phyloP scores from a whole-genome alignment of 2,113 vertebrate species.

The Rana temporaria region DNA sequence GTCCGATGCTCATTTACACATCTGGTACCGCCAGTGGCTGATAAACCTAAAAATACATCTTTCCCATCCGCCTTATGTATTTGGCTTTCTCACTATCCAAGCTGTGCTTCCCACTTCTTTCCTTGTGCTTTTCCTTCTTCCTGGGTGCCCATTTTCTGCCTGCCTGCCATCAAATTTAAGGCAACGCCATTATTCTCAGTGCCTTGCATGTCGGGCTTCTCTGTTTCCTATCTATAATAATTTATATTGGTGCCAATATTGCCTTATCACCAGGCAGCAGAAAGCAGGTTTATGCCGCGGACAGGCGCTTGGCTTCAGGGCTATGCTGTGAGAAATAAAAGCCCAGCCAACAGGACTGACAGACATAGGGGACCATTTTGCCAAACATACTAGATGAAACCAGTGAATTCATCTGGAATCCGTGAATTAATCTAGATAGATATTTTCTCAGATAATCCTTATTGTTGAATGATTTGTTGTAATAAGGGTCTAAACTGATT shows the following conservation, averaged over 20 bases:
- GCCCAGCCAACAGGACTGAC: neutral
- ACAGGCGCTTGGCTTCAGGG: neutral
- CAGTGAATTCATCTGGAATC: neutral
- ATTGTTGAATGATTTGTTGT: too few species aligned
- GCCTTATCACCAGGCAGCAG: neutral
- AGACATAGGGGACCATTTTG: neutral
- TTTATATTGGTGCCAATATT: constrained; percentile 14
- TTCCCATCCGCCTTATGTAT: constrained; percentile 24
- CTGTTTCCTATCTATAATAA: neutral
- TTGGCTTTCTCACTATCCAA: constrained; percentile 10
- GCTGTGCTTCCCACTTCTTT: neutral
- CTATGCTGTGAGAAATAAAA: neutral
- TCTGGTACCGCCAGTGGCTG: constrained; percentile 45
- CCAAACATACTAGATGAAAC: neutral
- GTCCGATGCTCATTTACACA: constrained; percentile 40
- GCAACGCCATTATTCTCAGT: constrained; percentile 11
- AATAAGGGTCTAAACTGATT: too few species aligned
- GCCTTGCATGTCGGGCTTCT: neutral
- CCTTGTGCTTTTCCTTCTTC: neutral
- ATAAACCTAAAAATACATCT: constrained; percentile 33
- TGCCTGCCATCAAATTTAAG: neutral
- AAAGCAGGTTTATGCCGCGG: neutral
- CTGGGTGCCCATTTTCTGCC: constrained; percentile 3
- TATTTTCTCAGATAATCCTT: too few species aligned
- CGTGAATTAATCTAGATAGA: too few species aligned